phyloP scores from a whole-genome alignment of 2,888 invertebrate species.

The Dromius quadrimaculatus region DNA sequence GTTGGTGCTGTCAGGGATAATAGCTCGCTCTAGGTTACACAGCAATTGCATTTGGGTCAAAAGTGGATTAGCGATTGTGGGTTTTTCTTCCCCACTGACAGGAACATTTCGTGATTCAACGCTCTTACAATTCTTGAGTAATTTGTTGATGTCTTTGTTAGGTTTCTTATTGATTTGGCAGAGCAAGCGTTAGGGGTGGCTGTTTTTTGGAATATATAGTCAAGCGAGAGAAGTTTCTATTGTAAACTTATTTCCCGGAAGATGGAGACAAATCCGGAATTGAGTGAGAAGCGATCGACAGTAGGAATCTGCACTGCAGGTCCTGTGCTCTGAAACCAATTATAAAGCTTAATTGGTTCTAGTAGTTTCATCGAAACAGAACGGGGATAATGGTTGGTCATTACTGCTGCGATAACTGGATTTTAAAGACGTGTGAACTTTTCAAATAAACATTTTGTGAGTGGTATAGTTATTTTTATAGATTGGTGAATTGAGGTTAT shows the following conservation, averaged over 20 bases:
- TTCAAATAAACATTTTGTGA: too few species aligned
- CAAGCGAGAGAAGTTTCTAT: too few species aligned
- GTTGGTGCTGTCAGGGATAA: constrained; percentile 55
- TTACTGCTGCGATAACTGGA: too few species aligned
- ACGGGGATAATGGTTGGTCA: too few species aligned
- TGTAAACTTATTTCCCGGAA: too few species aligned
- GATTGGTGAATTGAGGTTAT: too few species aligned
- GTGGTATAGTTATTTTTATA: too few species aligned
- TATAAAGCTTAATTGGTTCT: constrained; percentile 37
- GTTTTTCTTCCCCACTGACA: constrained; percentile 55
- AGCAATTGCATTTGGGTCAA: constrained; percentile 64
- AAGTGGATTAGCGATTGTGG: constrained; percentile 61
- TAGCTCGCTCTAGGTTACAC: constrained; percentile 60
- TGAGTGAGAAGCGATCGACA: background rate
- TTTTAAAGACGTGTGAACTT: too few species aligned
- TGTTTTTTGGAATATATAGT: too few species aligned
- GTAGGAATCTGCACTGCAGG: constrained; percentile 11
- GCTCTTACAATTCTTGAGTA: constrained; percentile 49
- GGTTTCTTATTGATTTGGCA: too few species aligned
- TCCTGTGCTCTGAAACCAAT: constrained; percentile 37
- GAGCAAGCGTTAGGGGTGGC: too few species aligned
- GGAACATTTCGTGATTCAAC: constrained; percentile 47
- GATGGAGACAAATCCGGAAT: too few species aligned
- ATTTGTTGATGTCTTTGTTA: constrained; percentile 43
- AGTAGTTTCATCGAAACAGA: constrained; percentile 38